Base-by-base conservation (phyloP, 2,888 invertebrate species). In the Leptarthrus brevirostris region DNA sequence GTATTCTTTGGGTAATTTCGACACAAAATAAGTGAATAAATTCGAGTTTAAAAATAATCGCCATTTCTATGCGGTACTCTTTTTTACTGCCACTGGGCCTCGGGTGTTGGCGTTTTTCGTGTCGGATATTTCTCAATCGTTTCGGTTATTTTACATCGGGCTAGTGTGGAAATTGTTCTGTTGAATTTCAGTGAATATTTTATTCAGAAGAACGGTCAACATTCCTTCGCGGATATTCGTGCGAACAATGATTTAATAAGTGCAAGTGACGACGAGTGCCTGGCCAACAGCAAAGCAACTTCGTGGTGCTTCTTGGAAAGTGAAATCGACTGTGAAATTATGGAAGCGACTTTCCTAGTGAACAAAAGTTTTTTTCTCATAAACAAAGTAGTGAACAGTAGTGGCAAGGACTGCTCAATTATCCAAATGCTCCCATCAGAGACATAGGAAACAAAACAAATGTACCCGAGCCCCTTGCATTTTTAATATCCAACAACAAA, bases 31-130 rank as follows among this genome's bases (percentile, higher is more conserved):
- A 66, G 16, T 66, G 30, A 34, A 44, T 58, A 61, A 61, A 56
- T 61, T 61, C 56, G 8, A 53, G 52, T 40, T 56, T 72, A 72
- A 72, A 49, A 72, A 72, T 56, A 61, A 47, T 56, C 72, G 44
- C 44, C 44, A 49, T 56, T 72, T 56, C 72, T 72, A 54, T 72
- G 54, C 71, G 71, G 53, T 54, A 53, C 53, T 71, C 54, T 71
- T 69, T 69, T 69, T 69, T 69, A 69, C 56, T 72, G 72, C 72
- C 72, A 72, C 58, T 72, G 72, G 72, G 72, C 56, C 72, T 78
- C 77, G 79, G 79, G 79, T 79, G 79, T 79, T 79, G 79, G 78
- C 79, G 78, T 78, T 78, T 70, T 72, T 75, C 72, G 66, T 74
- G 70, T 71, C 64, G 64, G 36, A 47, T 64, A 64, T 64, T 20